Percentiles rank a stretch among this genome's conserved stretches.
Conservation (phyloP, 2,797 vertebrate species). For the Smutsia temminckii region DNA sequence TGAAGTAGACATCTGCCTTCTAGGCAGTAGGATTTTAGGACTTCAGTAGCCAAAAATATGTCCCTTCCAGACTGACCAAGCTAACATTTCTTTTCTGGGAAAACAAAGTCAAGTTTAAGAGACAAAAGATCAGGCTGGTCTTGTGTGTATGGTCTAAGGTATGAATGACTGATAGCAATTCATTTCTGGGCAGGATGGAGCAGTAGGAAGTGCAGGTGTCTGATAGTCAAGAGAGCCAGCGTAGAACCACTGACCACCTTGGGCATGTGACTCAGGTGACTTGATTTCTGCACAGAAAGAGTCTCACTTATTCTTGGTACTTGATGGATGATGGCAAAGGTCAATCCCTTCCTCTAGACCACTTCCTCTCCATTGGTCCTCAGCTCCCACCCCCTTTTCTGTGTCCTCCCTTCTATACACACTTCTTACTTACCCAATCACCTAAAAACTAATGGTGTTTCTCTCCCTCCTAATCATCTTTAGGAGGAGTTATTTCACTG, state of each 20-base stretch:
- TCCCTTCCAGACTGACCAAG: neutral
- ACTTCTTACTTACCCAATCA: neutral
- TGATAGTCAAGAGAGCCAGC: neutral
- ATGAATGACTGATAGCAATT: neutral
- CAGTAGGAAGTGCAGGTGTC: accelerated
- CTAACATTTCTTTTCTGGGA: neutral
- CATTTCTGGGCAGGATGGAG: neutral
- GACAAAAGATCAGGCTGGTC: neutral
- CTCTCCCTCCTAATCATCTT: neutral
- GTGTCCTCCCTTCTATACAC: neutral
- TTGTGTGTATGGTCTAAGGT: neutral
- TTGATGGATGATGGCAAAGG: accelerated
- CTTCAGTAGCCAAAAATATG: neutral
- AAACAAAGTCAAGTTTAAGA: neutral
- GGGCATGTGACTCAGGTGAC: neutral
- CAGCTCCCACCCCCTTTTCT: neutral
- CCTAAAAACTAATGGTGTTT: neutral
- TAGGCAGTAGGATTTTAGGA: neutral
- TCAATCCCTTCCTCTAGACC: neutral
- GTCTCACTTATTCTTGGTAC: accelerated
- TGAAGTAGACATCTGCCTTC: neutral
- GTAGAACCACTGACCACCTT: neutral
- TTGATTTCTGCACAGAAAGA: neutral
- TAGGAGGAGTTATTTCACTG: neutral
- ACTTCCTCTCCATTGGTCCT: neutral